Evolutionary conservation across 2,888 invertebrate species (phyloP).

Genomic region (Mantis religiosa): DNA sequence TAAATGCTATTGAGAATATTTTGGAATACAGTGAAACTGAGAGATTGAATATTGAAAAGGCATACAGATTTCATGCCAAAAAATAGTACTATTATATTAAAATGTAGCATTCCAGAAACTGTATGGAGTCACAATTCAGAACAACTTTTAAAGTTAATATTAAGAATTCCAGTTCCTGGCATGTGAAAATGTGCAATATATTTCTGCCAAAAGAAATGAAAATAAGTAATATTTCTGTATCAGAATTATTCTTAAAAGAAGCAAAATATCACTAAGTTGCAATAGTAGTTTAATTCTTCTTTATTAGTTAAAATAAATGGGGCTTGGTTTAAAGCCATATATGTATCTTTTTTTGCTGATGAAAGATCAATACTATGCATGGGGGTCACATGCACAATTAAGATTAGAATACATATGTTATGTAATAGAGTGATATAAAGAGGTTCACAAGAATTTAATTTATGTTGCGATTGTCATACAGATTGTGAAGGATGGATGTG

Average conservation of each 20-base stretch:
- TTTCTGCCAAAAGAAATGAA: background rate
- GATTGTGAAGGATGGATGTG: background rate
- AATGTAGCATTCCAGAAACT: background rate
- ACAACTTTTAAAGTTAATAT: background rate
- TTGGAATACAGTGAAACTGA: constrained; percentile 80
- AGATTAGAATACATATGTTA: background rate
- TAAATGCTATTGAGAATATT: constrained; percentile 87
- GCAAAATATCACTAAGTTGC: background rate
- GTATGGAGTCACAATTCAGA: background rate
- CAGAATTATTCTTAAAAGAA: background rate
- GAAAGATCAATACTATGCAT: background rate
- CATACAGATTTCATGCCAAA: constrained; percentile 24
- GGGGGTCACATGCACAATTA: background rate
- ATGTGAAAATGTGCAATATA: background rate
- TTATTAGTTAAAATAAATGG: background rate
- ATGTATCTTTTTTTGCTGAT: background rate
- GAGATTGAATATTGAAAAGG: constrained; percentile 71
- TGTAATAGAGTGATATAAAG: background rate
- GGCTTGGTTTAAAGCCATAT: background rate
- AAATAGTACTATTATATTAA: background rate
- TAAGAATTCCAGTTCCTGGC: background rate
- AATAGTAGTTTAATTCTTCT: background rate
- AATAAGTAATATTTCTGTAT: background rate
- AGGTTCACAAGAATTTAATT: background rate
- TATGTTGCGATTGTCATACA: background rate